phyloP scores from a whole-genome alignment of 2,113 vertebrate species.

The Chascanopsetta lugubris region DNA sequence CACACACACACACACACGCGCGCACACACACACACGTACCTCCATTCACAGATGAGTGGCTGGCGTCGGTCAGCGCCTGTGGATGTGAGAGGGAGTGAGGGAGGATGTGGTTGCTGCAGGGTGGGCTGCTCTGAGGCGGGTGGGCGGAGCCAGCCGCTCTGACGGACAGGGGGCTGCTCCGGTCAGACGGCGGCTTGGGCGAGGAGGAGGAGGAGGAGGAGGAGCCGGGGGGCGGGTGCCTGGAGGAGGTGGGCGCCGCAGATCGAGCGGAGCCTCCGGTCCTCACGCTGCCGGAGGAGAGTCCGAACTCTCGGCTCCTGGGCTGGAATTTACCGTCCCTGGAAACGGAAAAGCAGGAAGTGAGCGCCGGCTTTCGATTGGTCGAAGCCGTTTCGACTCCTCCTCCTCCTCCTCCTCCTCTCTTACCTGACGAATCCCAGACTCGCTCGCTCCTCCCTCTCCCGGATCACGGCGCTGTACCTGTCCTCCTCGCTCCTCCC shows the following conservation, averaged over 20 bases:
- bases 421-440: slow-evolving; percentile 75
- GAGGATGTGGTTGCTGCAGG: slow-evolving; percentile 51
- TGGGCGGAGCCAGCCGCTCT: slow-evolving; percentile 55
- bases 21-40: slow-evolving; percentile 37
- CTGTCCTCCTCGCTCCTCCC: slow-evolving; percentile 87
- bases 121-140: slow-evolving; percentile 76
- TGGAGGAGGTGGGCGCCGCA: slow-evolving; percentile 40
- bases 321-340: slow-evolving; percentile 88
- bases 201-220: slow-evolving; percentile 57
- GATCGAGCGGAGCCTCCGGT: slow-evolving; percentile 69
- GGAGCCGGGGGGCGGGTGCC: slow-evolving; percentile 45
- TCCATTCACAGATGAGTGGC: slow-evolving; percentile 67
- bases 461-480: slow-evolving; percentile 83
- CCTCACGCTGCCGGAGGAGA: slow-evolving; percentile 34
- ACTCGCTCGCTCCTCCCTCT: slow-evolving; percentile 77
- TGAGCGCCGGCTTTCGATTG: not conserved
- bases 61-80: slow-evolving; percentile 51
- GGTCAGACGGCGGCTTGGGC: slow-evolving; percentile 54
- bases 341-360: not conserved
- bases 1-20: not conserved
- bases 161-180: slow-evolving; percentile 71
- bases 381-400: no score
- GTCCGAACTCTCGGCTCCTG: slow-evolving; percentile 79
- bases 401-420: no score
- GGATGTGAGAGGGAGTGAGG: slow-evolving; percentile 70